Evolutionary conservation across 2,888 invertebrate species (phyloP), one percentile per base, ranked within the genome.

Genomic region (Caenorhabditis sp.): DNA sequence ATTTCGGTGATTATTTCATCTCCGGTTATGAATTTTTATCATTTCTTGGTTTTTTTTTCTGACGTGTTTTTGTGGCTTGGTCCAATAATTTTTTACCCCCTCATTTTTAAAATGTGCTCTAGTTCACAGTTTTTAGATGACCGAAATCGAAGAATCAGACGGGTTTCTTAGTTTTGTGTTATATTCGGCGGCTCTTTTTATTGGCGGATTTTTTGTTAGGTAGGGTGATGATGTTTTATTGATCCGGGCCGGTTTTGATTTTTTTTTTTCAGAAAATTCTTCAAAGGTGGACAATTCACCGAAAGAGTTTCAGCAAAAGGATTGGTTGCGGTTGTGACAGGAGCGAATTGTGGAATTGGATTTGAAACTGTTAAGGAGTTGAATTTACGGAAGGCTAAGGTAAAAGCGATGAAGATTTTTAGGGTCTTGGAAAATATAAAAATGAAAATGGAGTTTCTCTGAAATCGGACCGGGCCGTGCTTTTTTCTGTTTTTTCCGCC

Each of bases 331-430:
- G 88, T 97, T 6, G 91, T 85, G 12, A 97, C 97, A 6, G 97
- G 97, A 12, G 93, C 93, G 0, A 96, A 94, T 89, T 90, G 92
- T 75, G 97, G 97, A 4, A 96, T 97, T 85, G 97, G 92, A 91
- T 86, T 83, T 78, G 83, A 84, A 67, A 79, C 79, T 14, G 83
- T 74, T 14, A 68, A 77, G 12, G 81, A 84, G 69, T 62, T 87
- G 66, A 86, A 86, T 67, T 62, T 81, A 27, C 69, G 79, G 24
- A 82, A 82, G 54, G 86, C 79, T 17, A 85, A 87, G 73, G 86
- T 31, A n/a, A n/a, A n/a, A n/a, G n/a, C n/a, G n/a, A n/a, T n/a
- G n/a, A n/a, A n/a, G n/a, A n/a, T n/a, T n/a, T n/a, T n/a, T n/a
- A n/a, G n/a, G n/a, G n/a, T n/a, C n/a, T n/a, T n/a, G n/a, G n/a